Percentiles rank a stretch among this genome's conserved stretches.
phyloP scores from a whole-genome alignment of 1,140 invertebrate species.

The Polypedilum vanderplanki region DNA sequence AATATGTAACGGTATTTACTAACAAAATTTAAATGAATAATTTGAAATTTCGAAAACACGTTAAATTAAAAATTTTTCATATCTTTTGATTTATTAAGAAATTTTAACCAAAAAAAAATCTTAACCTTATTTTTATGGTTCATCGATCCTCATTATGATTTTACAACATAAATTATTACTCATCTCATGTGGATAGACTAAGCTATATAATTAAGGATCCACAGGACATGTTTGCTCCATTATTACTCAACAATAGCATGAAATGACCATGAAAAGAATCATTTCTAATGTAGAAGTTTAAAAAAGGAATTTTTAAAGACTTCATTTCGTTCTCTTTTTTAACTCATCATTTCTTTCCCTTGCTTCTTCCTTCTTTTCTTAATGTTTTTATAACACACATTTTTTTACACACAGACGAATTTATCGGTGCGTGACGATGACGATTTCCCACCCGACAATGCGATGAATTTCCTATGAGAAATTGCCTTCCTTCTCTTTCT shows the following conservation, averaged over 20 bases:
- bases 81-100: no score
- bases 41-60: no score
- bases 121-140: no score
- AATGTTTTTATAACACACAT: conserved; percentile 19
- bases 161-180: no score
- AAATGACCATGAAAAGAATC: conserved; percentile 11
- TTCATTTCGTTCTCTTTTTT: neutral
- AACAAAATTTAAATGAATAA: no score
- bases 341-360: neutral
- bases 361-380: neutral
- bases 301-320: neutral
- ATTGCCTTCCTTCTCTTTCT: neutral
- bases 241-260: neutral
- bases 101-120: no score
- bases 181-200: neutral
- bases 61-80: no score
- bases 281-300: neutral
- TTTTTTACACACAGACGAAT: neutral
- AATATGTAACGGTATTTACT: no score
- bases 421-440: conserved; percentile 24
- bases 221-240: neutral
- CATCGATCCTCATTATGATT: no score
- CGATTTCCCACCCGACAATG: conserved; percentile 24
- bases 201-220: neutral
- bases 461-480: conserved; percentile 6